Evolutionary conservation across 2,888 invertebrate species (phyloP).

Genomic region (Fragum whitleyi): DNA sequence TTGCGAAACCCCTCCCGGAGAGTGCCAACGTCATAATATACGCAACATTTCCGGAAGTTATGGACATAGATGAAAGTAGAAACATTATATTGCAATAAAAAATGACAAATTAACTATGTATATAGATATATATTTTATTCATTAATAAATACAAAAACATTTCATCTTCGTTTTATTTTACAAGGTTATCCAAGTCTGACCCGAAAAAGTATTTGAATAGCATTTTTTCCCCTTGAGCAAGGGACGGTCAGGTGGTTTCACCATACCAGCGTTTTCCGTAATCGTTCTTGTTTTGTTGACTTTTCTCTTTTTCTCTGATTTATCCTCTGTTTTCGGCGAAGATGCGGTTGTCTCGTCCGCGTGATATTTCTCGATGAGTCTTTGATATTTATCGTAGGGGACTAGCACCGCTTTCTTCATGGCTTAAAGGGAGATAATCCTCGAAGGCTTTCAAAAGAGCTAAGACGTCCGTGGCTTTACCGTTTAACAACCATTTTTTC

Average conservation of each 20-base stretch:
- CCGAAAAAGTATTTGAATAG: too few relatives aligned
- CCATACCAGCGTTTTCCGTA: too few relatives aligned
- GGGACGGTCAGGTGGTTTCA: too few relatives aligned
- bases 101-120: neutral
- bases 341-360: neutral
- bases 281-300: too few relatives aligned
- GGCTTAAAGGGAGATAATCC: neutral
- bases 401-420: neutral
- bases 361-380: neutral
- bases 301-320: too few relatives aligned
- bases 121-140: neutral
- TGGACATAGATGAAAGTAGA: constrained; percentile 25
- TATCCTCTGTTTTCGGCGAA: neutral
- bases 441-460: neutral
- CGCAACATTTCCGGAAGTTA: constrained; percentile 45
- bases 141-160: neutral
- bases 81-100: neutral
- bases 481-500: too few relatives aligned
- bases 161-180: neutral
- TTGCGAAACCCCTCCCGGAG: constrained; percentile 39
- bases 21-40: constrained; percentile 42
- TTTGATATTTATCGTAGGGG: neutral
- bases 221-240: too few relatives aligned
- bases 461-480: neutral
- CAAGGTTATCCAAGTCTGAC: neutral